A percentile compares a stretch with the other conserved stretches of the same genome.
These are phyloP conservation scores for Pedicia rivosa DNA, from an alignment of 2,888 invertebrate genomes.

Conservation along the genomic window DNA sequence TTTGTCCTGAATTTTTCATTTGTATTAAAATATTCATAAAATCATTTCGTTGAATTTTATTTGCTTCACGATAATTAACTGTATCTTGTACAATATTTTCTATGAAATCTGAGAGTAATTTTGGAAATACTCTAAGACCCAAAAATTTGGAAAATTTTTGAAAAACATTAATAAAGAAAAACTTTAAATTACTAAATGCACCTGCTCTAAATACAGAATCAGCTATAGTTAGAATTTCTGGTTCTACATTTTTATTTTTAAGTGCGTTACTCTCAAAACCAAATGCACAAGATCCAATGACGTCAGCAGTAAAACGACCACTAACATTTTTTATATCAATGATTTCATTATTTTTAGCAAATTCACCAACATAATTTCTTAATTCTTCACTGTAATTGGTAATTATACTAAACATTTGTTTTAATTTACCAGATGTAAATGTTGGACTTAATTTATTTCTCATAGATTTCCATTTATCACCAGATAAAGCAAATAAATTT, in stretches of 20 bases:
- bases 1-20: constrained; percentile 3
- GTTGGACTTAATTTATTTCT: constrained; percentile 7
- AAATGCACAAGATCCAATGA: constrained; percentile 7
- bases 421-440: constrained; percentile 8
- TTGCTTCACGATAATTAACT: constrained; percentile 10
- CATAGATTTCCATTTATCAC: constrained; percentile 5
- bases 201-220: not conserved
- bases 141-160: constrained; percentile 2
- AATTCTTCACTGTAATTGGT: constrained; percentile 1
- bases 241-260: constrained; percentile 9
- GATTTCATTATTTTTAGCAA: not conserved
- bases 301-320: constrained; percentile 4
- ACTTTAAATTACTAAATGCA: not conserved
- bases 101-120: constrained; percentile 9
- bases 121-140: constrained; percentile 7
- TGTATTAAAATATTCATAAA: constrained; percentile 12
- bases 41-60: constrained; percentile 12
- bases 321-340: constrained; percentile 4
- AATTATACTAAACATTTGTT: constrained; percentile 6
- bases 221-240: not conserved
- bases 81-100: constrained; percentile 10
- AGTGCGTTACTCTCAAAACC: constrained; percentile 8
- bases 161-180: not conserved
- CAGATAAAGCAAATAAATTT: constrained; percentile 5
- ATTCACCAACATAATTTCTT: not conserved